A percentile compares a stretch with the other conserved stretches of the same genome.
Conservation (phyloP, 2,888 invertebrate species). For the Ferrisia virgata region DNA sequence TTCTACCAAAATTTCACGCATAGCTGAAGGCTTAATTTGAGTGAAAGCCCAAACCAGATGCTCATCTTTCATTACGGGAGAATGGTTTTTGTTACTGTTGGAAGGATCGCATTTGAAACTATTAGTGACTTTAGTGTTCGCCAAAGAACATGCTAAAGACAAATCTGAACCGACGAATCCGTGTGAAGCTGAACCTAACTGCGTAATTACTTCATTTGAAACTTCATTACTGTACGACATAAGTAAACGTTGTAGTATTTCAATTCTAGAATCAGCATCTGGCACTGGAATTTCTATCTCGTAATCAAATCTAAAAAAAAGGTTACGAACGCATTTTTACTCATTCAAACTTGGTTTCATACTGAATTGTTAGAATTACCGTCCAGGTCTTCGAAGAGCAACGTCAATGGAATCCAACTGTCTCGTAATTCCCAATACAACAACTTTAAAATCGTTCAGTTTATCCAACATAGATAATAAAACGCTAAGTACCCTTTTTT, state of each 20-base stretch:
- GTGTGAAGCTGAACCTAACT: slow-evolving; percentile 69
- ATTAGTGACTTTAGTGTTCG: slow-evolving; percentile 57
- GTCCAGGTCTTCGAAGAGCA: slow-evolving; percentile 71
- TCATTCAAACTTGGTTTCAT: neutral
- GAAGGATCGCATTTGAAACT: slow-evolving; percentile 49
- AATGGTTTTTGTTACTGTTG: slow-evolving; percentile 48
- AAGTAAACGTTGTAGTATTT: slow-evolving; percentile 69
- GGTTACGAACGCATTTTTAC: neutral
- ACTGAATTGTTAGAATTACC: slow-evolving; percentile 50
- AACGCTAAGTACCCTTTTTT: slow-evolving; percentile 69
- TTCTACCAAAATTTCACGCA: slow-evolving; percentile 84
- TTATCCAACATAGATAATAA: slow-evolving; percentile 64
- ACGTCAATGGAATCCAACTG: slow-evolving; percentile 74
- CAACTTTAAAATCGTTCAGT: slow-evolving; percentile 60
- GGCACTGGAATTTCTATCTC: slow-evolving; percentile 80
- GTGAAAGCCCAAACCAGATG: slow-evolving; percentile 66
- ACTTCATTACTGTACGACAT: slow-evolving; percentile 47
- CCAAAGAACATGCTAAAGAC: slow-evolving; percentile 71
- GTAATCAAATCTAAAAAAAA: slow-evolving; percentile 63
- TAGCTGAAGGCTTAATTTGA: slow-evolving; percentile 79
- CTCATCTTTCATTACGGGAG: slow-evolving; percentile 52
- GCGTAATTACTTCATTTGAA: slow-evolving; percentile 58
- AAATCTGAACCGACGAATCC: slow-evolving; percentile 91
- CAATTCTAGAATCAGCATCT: slow-evolving; percentile 62
- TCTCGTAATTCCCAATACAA: slow-evolving; percentile 74